Percentiles rank a stretch among this genome's conserved stretches.
Conservation (phyloP, 1,140 invertebrate genomes). For the Drosophila kanapiae region DNA sequence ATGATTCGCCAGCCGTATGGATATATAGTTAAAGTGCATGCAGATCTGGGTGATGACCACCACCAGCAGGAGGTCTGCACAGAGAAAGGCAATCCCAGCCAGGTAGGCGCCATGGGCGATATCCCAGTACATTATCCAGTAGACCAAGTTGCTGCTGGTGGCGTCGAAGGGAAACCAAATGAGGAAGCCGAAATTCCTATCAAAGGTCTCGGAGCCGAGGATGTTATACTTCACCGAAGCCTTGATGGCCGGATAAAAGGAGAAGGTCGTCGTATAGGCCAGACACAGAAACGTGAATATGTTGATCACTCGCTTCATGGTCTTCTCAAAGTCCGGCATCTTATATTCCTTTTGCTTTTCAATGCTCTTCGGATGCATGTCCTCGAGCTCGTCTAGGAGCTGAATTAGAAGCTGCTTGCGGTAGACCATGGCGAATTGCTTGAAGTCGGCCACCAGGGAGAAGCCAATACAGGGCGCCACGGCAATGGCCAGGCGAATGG, state of each 20-base stretch:
- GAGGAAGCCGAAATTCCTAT: conserved; percentile 72
- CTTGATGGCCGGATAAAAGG: conserved; percentile 72
- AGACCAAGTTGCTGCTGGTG: conserved; percentile 54
- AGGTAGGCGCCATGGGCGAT: conserved; percentile 77
- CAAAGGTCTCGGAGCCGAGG: conserved; percentile 66
- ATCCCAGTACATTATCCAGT: conserved; percentile 71
- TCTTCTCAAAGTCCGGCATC: conserved; percentile 51
- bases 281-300: conserved; percentile 71
- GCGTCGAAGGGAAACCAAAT: conserved; percentile 81
- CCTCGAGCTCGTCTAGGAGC: conserved; percentile 68
- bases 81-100: conserved; percentile 77
- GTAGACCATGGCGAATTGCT: conserved; percentile 61
- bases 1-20: conserved; percentile 56
- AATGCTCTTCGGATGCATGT: conserved; percentile 68
- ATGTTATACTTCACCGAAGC: conserved; percentile 65
- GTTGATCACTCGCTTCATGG: conserved; percentile 70
- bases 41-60: conserved; percentile 78
- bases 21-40: conserved; percentile 78
- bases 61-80: conserved; percentile 72
- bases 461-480: conserved; percentile 82
- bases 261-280: conserved; percentile 73
- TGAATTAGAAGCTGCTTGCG: conserved; percentile 41
- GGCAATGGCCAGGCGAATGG: conserved; percentile 68
- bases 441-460: conserved; percentile 74
- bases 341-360: conserved; percentile 49